Conservation (phyloP, 23 tunicate species). For the Ascidia mentula region DNA sequence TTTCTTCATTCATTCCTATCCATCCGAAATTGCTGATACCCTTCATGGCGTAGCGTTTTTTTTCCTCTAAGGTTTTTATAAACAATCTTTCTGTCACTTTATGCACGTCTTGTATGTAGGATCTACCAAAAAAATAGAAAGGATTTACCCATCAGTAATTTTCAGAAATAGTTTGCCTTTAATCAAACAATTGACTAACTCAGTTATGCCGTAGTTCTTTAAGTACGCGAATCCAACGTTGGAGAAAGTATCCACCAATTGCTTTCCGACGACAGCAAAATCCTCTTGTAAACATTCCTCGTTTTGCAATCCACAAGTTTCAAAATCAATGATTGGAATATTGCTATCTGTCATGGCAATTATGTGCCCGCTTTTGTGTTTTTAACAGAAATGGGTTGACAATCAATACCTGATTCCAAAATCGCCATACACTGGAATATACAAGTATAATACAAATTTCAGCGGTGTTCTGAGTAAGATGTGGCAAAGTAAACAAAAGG, state of each 20-base stretch:
- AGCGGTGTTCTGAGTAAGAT: too few relatives aligned
- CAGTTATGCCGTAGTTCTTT: slow-evolving; percentile 30
- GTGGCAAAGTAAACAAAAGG: too few relatives aligned
- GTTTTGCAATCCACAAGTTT: background rate
- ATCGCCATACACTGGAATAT: too few relatives aligned
- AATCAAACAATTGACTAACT: background rate
- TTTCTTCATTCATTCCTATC: background rate
- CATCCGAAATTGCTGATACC: background rate
- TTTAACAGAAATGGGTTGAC: too few relatives aligned
- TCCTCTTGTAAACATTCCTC: slow-evolving; percentile 7
- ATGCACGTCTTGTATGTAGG: background rate
- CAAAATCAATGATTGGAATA: slow-evolving; percentile 58
- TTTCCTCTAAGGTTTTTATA: background rate
- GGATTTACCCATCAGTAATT: background rate
- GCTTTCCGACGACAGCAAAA: background rate
- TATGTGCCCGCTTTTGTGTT: too few relatives aligned
- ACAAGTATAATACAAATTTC: too few relatives aligned
- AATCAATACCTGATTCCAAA: too few relatives aligned
- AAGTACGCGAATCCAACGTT: slow-evolving; percentile 44
- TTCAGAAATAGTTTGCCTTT: too few relatives aligned
- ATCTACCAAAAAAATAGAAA: background rate
- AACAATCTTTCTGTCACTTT: background rate
- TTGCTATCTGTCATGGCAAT: background rate
- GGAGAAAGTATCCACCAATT: slow-evolving; percentile 30
- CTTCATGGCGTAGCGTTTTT: background rate